A percentile compares a stretch with the other conserved stretches of the same genome.
phyloP scores from a whole-genome alignment of 2,797 vertebrate species.

The Podarcis lilfordi region DNA sequence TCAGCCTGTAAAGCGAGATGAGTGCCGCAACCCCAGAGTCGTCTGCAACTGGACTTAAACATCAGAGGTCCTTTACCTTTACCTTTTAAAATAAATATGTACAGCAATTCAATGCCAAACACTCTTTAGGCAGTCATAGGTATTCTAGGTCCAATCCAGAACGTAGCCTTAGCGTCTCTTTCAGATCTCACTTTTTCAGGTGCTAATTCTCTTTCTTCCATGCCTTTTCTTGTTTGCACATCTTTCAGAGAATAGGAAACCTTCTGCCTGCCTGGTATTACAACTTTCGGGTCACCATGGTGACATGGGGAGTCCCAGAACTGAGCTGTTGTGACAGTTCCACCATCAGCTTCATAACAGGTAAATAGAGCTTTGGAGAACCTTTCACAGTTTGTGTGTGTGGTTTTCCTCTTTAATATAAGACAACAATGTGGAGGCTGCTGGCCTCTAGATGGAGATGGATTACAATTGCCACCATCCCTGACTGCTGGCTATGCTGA shows the following conservation, averaged over 20 bases:
- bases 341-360: conserved; percentile 92
- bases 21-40: too few relatives aligned
- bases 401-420: neutral
- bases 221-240: neutral
- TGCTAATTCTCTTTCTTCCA: neutral
- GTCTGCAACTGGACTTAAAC: too few relatives aligned
- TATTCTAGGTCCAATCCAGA: neutral
- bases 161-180: neutral
- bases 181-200: neutral
- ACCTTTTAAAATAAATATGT: too few relatives aligned
- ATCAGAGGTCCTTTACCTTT: too few relatives aligned
- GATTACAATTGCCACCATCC: neutral
- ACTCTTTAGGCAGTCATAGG: too few relatives aligned
- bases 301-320: conserved; percentile 92
- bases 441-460: neutral
- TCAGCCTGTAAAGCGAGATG: too few relatives aligned
- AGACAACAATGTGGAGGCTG: neutral
- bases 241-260: conserved; percentile 86
- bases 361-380: conserved; percentile 65
- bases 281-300: conserved; percentile 96
- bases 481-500: neutral
- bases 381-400: neutral
- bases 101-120: too few relatives aligned
- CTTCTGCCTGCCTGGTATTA: conserved; percentile 96
- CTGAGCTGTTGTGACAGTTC: conserved; percentile 92